Evolutionary conservation across 2,797 vertebrate species (phyloP).

Genomic region (Malurus splendens): DNA sequence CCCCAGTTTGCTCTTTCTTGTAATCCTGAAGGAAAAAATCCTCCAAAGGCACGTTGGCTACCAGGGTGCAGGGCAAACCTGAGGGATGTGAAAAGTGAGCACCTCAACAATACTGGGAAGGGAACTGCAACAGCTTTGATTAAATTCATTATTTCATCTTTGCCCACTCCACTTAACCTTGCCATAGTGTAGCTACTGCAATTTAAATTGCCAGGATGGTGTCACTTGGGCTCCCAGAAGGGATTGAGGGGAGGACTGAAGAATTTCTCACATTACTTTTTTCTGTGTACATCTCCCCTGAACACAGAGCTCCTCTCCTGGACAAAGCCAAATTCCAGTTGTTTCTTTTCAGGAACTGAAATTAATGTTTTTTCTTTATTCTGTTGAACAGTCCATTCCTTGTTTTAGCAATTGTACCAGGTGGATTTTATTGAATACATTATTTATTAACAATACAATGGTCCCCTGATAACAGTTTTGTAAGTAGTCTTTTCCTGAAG

Average conservation of each 20-base stretch:
- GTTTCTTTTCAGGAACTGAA: background rate
- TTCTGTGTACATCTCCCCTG: background rate
- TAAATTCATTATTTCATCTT: background rate
- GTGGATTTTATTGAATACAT: background rate
- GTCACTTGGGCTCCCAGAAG: background rate
- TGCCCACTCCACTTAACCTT: background rate
- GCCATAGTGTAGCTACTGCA: background rate
- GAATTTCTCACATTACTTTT: background rate
- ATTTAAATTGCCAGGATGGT: background rate
- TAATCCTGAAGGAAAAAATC: background rate
- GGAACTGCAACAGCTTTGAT: accelerated
- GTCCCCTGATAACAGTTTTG: background rate
- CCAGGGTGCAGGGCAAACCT: background rate
- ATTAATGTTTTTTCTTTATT: background rate
- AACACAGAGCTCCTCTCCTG: background rate
- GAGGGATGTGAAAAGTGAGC: background rate
- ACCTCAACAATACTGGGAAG: background rate
- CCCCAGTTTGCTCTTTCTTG: background rate
- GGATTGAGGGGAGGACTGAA: background rate
- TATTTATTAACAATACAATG: background rate
- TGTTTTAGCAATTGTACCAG: background rate
- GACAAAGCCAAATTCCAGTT: background rate
- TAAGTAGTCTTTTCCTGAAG: background rate
- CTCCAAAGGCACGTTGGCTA: background rate
- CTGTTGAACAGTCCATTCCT: background rate